Evolutionary conservation across 2,113 vertebrate genomes (phyloP).

Genomic region (Ciconia stormi): DNA sequence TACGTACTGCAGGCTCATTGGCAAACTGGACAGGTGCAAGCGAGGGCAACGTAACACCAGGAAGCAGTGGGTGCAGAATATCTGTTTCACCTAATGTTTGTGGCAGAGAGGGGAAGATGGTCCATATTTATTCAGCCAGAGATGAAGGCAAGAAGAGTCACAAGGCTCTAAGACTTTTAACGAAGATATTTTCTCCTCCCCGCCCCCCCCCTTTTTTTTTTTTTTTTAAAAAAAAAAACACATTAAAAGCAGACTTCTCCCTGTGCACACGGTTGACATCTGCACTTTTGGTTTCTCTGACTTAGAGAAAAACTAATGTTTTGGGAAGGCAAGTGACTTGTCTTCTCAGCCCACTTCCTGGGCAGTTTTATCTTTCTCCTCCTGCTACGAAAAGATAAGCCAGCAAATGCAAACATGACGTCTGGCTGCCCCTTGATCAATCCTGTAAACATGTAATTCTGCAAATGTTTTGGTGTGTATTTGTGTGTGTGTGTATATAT

Average conservation of each 20-base stretch:
- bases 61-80: background rate
- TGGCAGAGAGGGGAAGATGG: background rate
- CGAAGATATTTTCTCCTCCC: background rate
- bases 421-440: background rate
- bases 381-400: constrained; percentile 43
- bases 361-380: constrained; percentile 9
- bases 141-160: background rate
- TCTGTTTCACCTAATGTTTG: background rate
- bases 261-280: background rate
- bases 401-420: background rate
- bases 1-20: background rate
- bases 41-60: background rate
- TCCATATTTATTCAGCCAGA: background rate
- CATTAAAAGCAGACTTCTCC: background rate
- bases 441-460: background rate
- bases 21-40: background rate
- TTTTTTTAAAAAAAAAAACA: background rate
- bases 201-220: too few species aligned
- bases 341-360: background rate
- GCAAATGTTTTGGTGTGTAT: background rate
- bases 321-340: background rate
- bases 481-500: background rate
- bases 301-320: background rate
- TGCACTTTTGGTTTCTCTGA: background rate
- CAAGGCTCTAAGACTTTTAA: background rate